These are phyloP conservation scores for Prunella himalayana DNA, from an alignment of 2,113 vertebrate species.

Conservation along the genomic window DNA sequence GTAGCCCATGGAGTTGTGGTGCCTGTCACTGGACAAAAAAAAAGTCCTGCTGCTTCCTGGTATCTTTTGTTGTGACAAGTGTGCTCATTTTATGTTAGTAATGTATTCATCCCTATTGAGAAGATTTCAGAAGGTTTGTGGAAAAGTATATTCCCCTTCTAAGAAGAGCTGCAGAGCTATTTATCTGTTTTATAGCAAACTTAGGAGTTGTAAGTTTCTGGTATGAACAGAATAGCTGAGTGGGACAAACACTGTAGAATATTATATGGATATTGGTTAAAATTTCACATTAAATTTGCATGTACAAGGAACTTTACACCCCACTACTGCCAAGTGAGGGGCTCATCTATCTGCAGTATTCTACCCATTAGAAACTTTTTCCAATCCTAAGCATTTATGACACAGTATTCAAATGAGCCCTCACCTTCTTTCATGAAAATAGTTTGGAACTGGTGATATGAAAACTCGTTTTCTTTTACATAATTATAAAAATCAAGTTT, in stretches of 20 bases:
- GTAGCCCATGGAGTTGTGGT: neutral
- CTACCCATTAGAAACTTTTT: neutral
- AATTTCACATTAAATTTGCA: neutral
- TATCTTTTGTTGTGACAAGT: neutral
- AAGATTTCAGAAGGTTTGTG: neutral
- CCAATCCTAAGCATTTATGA: neutral
- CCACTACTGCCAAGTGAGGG: neutral
- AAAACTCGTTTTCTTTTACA: neutral
- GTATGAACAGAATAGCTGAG: neutral
- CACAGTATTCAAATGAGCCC: neutral
- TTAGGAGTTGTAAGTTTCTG: neutral
- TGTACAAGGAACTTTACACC: neutral
- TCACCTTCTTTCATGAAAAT: neutral
- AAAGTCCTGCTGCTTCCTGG: neutral
- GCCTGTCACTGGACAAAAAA: neutral
- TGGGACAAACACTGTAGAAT: neutral
- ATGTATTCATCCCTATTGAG: neutral
- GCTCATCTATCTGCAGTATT: neutral
- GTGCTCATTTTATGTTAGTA: neutral
- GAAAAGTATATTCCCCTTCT: neutral
- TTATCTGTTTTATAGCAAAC: neutral
- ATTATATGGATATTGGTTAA: neutral
- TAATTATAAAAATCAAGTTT: neutral
- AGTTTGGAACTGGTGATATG: neutral
- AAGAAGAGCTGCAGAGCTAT: neutral